Conservation (phyloP, 2,113 vertebrate species). For the Taxidea taxus region DNA sequence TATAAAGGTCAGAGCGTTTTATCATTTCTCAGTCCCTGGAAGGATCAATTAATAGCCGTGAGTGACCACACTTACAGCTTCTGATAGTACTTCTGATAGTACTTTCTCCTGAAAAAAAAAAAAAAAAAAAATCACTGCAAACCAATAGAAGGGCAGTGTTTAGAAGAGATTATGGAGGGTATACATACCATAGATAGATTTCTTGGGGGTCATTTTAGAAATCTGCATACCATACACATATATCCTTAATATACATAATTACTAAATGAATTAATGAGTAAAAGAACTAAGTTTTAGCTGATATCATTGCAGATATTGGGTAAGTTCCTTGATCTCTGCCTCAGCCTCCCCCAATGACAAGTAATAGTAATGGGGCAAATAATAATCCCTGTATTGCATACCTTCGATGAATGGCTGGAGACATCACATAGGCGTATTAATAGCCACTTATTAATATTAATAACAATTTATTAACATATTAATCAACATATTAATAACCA, state of each 20-base stretch:
- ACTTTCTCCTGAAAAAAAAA: conserved; percentile 30
- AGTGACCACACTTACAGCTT: not conserved
- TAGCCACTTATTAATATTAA: not conserved
- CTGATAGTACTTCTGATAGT: conserved; percentile 14
- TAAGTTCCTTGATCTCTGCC: not conserved
- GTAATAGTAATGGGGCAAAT: not conserved
- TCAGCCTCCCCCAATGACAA: not conserved
- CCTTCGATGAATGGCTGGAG: not conserved
- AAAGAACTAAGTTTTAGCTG: not conserved
- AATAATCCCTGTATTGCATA: not conserved
- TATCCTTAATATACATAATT: not conserved
- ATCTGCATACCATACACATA: not conserved
- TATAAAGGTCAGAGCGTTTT: conserved; percentile 65
- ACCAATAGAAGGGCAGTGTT: conserved; percentile 55
- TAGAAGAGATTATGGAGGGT: not conserved
- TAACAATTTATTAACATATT: too few species aligned
- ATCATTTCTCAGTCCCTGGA: conserved; percentile 53
- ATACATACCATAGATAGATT: not conserved
- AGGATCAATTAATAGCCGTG: conserved; percentile 67
- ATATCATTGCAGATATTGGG: not conserved
- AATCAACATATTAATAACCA: too few species aligned
- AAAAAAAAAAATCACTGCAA: conserved; percentile 41
- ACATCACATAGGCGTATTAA: not conserved
- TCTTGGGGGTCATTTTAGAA: not conserved
- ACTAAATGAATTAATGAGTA: not conserved